phyloP scores from a whole-genome alignment of 2,113 vertebrate species.

The Arvicanthis niloticus region DNA sequence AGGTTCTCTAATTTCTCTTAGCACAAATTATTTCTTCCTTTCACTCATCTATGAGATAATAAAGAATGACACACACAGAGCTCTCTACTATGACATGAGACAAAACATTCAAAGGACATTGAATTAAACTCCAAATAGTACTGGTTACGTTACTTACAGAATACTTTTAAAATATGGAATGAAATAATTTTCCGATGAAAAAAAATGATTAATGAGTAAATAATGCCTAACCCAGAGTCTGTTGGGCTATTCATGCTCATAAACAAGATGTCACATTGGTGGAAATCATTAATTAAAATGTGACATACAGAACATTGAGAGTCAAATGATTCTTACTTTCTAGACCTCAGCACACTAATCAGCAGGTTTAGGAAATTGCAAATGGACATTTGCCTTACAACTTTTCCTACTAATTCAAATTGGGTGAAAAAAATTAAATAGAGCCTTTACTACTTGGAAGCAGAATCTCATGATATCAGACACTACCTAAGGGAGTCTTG shows the following conservation, averaged over 20 bases:
- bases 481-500: neutral
- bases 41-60: neutral
- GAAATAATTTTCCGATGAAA: neutral
- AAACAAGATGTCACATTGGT: neutral
- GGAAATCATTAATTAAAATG: neutral
- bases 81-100: neutral
- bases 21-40: neutral
- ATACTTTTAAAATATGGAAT: neutral
- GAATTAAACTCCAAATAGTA: neutral
- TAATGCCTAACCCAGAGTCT: neutral
- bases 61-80: neutral
- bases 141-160: neutral
- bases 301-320: neutral
- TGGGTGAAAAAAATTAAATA: neutral
- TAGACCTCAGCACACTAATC: neutral
- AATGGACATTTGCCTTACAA: neutral
- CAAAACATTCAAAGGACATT: neutral
- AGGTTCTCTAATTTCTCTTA: neutral
- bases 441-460: neutral
- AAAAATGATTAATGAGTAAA: neutral
- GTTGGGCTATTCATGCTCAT: neutral
- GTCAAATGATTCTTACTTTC: neutral
- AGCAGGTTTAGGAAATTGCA: neutral
- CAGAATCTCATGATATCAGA: neutral
- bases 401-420: neutral